Conservation (phyloP, 2,113 vertebrate genomes). For the Leptobrachium leishanense region DNA sequence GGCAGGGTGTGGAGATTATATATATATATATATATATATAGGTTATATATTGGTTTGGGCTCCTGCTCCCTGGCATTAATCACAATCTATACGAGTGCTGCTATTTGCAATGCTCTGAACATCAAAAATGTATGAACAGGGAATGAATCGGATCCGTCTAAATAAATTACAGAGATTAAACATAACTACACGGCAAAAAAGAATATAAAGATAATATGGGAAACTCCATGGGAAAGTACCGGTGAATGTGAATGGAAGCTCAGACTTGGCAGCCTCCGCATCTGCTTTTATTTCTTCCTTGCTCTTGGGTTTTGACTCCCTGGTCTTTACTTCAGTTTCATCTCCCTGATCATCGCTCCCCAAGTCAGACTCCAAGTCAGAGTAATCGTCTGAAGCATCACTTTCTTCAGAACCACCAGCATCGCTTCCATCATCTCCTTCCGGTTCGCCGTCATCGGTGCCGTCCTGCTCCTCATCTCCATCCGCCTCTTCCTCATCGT, state of each 20-base stretch:
- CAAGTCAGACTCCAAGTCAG: slow-evolving; percentile 75
- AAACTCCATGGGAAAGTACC: slow-evolving; percentile 63
- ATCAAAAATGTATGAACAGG: no score
- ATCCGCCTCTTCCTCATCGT: not conserved
- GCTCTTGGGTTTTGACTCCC: not conserved
- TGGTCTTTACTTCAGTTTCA: slow-evolving; percentile 40
- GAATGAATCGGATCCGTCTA: no score
- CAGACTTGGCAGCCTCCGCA: slow-evolving; percentile 66
- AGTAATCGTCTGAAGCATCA: slow-evolving; percentile 64
- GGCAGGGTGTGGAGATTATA: no score
- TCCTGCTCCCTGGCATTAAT: no score
- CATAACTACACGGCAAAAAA: no score
- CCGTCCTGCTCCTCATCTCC: slow-evolving; percentile 26
- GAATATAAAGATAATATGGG: no score
- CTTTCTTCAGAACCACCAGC: slow-evolving; percentile 41
- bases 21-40: no score
- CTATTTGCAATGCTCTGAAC: no score
- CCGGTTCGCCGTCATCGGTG: slow-evolving; percentile 20
- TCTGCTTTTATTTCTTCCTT: slow-evolving; percentile 56
- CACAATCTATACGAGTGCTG: no score
- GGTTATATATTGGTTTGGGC: no score
- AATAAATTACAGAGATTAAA: no score
- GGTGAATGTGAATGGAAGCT: slow-evolving; percentile 85
- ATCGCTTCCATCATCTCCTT: slow-evolving; percentile 47
- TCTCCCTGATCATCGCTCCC: slow-evolving; percentile 62